A percentile compares a stretch with the other conserved stretches of the same genome.
Conservation (phyloP, 2,113 vertebrate genomes). For the Limanda limanda region DNA sequence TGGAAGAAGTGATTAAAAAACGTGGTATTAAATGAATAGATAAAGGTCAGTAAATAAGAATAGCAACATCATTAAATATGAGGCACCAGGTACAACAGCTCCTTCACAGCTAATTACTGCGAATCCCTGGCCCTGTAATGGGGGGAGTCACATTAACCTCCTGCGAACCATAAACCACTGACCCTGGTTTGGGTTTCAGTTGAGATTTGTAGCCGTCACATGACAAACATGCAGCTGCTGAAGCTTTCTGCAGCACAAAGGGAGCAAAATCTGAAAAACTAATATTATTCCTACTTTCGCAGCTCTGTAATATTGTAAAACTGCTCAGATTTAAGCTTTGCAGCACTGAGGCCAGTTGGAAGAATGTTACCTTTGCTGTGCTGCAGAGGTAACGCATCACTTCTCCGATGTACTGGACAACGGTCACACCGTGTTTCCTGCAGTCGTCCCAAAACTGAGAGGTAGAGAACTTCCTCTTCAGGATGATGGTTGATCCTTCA, state of each 20-base stretch:
- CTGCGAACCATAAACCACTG: background rate
- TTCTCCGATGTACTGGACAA: constrained; percentile 92
- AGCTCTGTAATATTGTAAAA: background rate
- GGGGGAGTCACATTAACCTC: background rate
- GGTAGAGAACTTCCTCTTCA: constrained; percentile 89
- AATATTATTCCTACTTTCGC: background rate
- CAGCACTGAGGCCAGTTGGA: background rate
- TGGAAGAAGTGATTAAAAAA: background rate
- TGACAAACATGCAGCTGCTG: constrained; percentile 8
- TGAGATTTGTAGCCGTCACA: constrained; percentile 20
- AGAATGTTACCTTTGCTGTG: constrained; percentile 80
- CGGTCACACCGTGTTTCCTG: constrained; percentile 87
- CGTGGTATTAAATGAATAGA: background rate
- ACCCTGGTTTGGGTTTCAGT: constrained; percentile 34
- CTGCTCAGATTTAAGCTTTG: background rate
- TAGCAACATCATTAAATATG: background rate
- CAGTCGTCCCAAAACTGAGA: constrained; percentile 94
- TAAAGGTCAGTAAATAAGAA: background rate
- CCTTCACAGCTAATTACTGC: background rate
- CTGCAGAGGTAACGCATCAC: constrained; percentile 89
- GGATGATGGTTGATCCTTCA: constrained; percentile 86
- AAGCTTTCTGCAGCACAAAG: background rate
- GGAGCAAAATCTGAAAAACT: background rate
- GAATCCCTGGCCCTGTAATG: background rate
- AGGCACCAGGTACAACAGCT: background rate